Percentiles rank a stretch among this genome's conserved stretches.
Evolutionary conservation across 2,888 invertebrate species (phyloP).

Genomic region (Sinelater perroti): DNA sequence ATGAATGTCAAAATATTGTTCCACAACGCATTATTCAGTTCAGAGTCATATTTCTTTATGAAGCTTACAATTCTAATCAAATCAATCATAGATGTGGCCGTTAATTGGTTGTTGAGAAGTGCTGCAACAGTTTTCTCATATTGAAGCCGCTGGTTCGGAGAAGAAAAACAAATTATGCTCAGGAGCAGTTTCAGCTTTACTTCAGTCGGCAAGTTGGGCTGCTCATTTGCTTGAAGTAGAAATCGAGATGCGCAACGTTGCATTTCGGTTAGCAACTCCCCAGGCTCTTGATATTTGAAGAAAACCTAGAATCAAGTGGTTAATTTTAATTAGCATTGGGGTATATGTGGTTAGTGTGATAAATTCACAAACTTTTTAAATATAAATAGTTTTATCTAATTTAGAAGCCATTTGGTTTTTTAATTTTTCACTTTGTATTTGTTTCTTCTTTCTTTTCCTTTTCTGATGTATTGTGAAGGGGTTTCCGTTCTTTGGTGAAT

Average conservation of each 20-base stretch:
- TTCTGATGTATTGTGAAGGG: too few species aligned
- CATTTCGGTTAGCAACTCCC: conserved; percentile 58
- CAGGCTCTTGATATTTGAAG: conserved; percentile 64
- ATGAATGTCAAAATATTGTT: conserved; percentile 56
- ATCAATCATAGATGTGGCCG: conserved; percentile 52
- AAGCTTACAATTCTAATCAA: conserved; percentile 61
- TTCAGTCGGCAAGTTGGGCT: conserved; percentile 38
- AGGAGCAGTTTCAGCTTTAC: conserved; percentile 58
- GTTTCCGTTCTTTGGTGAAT: too few species aligned
- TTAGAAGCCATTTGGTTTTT: too few species aligned
- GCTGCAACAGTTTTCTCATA: conserved; percentile 56
- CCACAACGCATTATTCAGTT: conserved; percentile 63
- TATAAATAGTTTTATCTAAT: too few species aligned
- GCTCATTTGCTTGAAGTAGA: conserved; percentile 54
- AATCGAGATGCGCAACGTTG: conserved; percentile 58
- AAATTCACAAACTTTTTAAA: too few species aligned
- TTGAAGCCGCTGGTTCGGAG: conserved; percentile 59
- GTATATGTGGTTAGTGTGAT: too few species aligned
- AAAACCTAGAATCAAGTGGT: conserved; percentile 55
- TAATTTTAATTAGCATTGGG: neutral
- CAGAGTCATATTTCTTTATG: conserved; percentile 61
- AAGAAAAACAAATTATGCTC: conserved; percentile 60
- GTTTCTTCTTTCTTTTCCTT: too few species aligned
- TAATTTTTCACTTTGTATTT: too few species aligned
- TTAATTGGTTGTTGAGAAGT: conserved; percentile 52